Evolutionary conservation across 2,888 invertebrate genomes (phyloP).

Genomic region (Steinernema scapterisci): DNA sequence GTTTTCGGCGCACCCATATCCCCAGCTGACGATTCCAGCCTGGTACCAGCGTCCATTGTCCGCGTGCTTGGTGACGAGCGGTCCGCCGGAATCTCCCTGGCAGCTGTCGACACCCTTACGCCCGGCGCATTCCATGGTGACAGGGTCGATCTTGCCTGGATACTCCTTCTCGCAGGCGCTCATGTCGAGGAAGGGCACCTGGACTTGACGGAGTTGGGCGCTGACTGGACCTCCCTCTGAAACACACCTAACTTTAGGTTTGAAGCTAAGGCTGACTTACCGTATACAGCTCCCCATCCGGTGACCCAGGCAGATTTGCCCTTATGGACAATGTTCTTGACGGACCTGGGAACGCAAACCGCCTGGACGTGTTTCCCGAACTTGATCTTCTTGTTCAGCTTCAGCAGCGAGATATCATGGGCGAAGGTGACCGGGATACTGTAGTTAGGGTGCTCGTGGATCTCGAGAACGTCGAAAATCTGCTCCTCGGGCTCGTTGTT

Average conservation of each 20-base stretch:
- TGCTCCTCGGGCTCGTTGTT: slow-evolving; percentile 37
- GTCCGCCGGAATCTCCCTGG: slow-evolving; percentile 31
- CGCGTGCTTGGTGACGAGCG: slow-evolving; percentile 34
- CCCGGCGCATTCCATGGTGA: slow-evolving; percentile 55
- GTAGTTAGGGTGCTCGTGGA: slow-evolving; percentile 44
- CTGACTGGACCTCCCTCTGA: slow-evolving; percentile 36
- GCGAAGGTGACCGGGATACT: slow-evolving; percentile 2
- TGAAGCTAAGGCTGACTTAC: not conserved
- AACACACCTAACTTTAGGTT: not conserved
- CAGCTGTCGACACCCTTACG: slow-evolving; percentile 55
- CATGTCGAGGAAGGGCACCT: slow-evolving; percentile 42
- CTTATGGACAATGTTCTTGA: slow-evolving; percentile 34
- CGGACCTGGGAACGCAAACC: slow-evolving; percentile 39
- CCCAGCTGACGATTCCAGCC: slow-evolving; percentile 37
- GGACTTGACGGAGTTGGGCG: slow-evolving; percentile 39
- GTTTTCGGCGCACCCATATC: slow-evolving; percentile 34
- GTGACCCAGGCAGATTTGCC: slow-evolving; percentile 38
- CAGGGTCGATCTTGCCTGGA: not conserved
- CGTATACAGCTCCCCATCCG: slow-evolving; percentile 40
- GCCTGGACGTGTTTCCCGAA: slow-evolving; percentile 41
- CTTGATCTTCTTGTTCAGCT: slow-evolving; percentile 35
- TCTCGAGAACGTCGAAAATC: slow-evolving; percentile 36
- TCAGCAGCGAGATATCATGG: slow-evolving; percentile 43
- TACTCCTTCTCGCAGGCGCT: not conserved
- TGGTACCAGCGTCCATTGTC: slow-evolving; percentile 67